Base-by-base conservation (phyloP, 1,140 invertebrate species). In the Gonatopus flavifemur region DNA sequence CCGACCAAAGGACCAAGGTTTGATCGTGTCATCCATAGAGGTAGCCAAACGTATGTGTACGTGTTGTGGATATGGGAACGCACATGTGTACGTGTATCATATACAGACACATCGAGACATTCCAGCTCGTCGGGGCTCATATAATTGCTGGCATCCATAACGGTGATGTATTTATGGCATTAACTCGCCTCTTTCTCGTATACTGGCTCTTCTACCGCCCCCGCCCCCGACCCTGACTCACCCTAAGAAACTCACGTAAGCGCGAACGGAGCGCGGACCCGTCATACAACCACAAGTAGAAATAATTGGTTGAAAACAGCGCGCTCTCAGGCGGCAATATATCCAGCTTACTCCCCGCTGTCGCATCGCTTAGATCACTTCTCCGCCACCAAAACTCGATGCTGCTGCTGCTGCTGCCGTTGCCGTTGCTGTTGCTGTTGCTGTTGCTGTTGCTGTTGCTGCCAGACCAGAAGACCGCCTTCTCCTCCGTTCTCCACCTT, bases 131-230 rank as follows among this genome's bases (percentile, higher is more conserved):
- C 67, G 52, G 60, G 53, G 61, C 70, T 71, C 72, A 67, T 74
- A 75, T 77, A 77, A 77, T 77, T 77, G 72, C 74, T 76, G 71
- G 74, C 73, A 76, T 77, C 73, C 72, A 76, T 77, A 77, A 76
- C 71, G 66, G 69, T 76, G 72, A 77, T 77, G 66, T 75, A 76
- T 77, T 76, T 77, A 76, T 75, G 70, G 69, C 70, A 76, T 76
- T 77, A 77, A 76, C 72, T 77, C 67, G 69, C 67, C 67, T 74
- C 67, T 71, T 70, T 74, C 69, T 72, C 67, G 69, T 75, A 71
- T 48, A 60, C 52, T 50, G 57, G 58, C 60, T 31, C 64, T 58
- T 52, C 55, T 49, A 42, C 60, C 60, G 46, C 50, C 52, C 54
- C 50, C 55, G 55, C 55, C 65, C 55, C 54, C 57, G 53, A 46